phyloP scores from a whole-genome alignment of 2,797 vertebrate genomes.

The Leptodactylus fallax region DNA sequence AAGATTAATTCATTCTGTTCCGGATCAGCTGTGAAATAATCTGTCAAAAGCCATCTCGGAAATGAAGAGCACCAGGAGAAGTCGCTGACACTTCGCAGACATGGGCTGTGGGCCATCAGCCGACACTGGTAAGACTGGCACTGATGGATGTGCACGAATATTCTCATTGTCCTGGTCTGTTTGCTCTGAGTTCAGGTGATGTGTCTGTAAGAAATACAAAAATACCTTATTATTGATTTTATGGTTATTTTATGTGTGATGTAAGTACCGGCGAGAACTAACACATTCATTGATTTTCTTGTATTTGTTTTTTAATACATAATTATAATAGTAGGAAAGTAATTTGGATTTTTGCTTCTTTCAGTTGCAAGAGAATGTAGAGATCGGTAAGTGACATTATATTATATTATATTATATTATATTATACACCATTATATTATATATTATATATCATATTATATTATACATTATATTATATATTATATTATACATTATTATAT shows the following conservation, averaged over 20 bases:
- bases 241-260: too few species aligned
- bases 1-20: constrained; percentile 18
- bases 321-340: background rate
- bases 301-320: background rate
- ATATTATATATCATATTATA: too few species aligned
- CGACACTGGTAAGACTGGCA: constrained; percentile 25
- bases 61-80: background rate
- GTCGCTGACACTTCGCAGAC: background rate
- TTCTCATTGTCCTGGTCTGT: background rate
- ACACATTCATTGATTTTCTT: background rate
- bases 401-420: background rate
- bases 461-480: too few species aligned
- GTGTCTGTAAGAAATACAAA: background rate
- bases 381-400: constrained; percentile 34
- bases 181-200: background rate
- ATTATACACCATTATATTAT: too few species aligned
- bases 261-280: background rate
- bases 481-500: too few species aligned
- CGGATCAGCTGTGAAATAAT: constrained; percentile 28
- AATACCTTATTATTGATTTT: background rate
- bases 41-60: background rate
- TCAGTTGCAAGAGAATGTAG: constrained; percentile 35
- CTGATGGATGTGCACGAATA: background rate
- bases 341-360: background rate
- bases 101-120: constrained; percentile 56